Percentiles rank a stretch among this genome's conserved stretches.
These are phyloP conservation scores for Thrips palmi DNA, from an alignment of 1,140 invertebrate genomes.

Conservation along the genomic window DNA sequence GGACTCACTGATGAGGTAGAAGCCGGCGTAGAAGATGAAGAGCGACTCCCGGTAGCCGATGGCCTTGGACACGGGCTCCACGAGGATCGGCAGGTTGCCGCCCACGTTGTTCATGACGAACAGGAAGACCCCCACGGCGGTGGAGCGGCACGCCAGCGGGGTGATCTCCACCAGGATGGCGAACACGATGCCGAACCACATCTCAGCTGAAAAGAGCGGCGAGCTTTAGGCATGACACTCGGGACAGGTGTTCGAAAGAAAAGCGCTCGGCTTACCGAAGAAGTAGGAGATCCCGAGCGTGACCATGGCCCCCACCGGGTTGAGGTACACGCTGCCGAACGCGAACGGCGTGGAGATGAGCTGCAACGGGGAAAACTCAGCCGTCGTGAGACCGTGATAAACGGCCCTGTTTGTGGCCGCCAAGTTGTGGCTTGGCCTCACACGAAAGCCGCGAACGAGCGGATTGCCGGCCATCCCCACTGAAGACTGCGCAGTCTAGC, in stretches of 20 bases:
- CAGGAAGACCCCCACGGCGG: conserved; percentile 65
- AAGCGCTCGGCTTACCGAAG: conserved; percentile 40
- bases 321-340: conserved; percentile 71
- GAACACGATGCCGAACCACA: conserved; percentile 85
- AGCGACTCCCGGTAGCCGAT: conserved; percentile 66
- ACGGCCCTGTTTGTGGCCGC: too few species aligned
- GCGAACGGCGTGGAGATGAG: conserved; percentile 72
- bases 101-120: conserved; percentile 86
- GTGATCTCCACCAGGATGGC: conserved; percentile 77
- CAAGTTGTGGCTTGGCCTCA: too few species aligned
- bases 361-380: too few species aligned
- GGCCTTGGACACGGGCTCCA: conserved; percentile 60
- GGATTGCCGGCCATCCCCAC: too few species aligned
- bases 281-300: conserved; percentile 69
- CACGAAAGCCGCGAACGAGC: too few species aligned
- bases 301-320: conserved; percentile 67
- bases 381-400: too few species aligned
- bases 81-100: conserved; percentile 75
- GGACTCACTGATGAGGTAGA: conserved; percentile 62
- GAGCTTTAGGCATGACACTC: too few species aligned
- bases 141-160: conserved; percentile 56
- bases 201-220: conserved; percentile 46
- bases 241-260: neutral
- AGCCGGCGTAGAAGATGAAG: conserved; percentile 72
- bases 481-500: too few species aligned